These are phyloP conservation scores for Petrolisthes cinctipes DNA, from an alignment of 2,888 invertebrate genomes.

Conservation along the genomic window DNA sequence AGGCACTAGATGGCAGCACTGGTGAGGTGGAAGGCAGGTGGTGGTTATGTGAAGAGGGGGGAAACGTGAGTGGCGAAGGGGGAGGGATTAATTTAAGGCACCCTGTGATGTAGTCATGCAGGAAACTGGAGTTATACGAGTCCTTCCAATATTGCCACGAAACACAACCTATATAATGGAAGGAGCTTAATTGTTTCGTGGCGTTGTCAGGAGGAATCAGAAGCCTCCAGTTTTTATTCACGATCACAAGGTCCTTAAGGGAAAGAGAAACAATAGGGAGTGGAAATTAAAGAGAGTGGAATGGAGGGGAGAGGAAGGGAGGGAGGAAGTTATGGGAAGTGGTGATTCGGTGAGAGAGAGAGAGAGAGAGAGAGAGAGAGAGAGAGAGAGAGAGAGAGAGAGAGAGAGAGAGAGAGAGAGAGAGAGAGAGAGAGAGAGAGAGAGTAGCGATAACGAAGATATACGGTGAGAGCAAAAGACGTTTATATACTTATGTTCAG, in stretches of 20 bases:
- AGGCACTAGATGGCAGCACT: neutral
- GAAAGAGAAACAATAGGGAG: neutral
- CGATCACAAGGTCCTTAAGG: neutral
- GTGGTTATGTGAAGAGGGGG: neutral
- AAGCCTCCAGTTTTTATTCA: too few relatives aligned
- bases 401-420: neutral
- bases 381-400: neutral
- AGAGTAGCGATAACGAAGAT: neutral
- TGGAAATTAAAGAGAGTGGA: neutral
- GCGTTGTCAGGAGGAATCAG: too few relatives aligned
- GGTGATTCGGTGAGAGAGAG: neutral
- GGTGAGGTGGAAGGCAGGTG: too few relatives aligned
- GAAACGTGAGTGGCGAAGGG: neutral
- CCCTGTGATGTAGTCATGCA: neutral
- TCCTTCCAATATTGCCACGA: too few relatives aligned
- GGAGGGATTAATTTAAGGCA: neutral
- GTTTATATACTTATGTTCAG: neutral
- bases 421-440: conserved; percentile 10
- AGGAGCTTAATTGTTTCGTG: too few relatives aligned
- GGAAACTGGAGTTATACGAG: too few relatives aligned
- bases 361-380: neutral
- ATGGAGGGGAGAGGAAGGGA: neutral
- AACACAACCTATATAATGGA: neutral
- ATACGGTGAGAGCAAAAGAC: neutral
- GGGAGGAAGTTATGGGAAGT: neutral